Evolutionary conservation across 2,797 vertebrate species (phyloP).

Genomic region (Sebastes cheni): DNA sequence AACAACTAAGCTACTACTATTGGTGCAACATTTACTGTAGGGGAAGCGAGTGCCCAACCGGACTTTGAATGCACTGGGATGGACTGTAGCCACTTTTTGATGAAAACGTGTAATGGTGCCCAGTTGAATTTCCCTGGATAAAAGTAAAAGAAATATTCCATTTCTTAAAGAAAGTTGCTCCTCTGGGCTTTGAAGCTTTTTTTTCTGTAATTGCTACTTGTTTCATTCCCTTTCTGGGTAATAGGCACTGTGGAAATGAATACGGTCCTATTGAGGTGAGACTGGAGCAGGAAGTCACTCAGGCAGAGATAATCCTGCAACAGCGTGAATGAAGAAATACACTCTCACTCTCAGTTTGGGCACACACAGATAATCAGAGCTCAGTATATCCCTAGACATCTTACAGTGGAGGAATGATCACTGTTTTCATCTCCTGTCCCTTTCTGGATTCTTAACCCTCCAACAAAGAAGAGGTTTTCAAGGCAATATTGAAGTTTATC

Average conservation of each 20-base stretch:
- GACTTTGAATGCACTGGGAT: background rate
- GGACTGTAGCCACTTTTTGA: background rate
- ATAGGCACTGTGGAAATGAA: constrained; percentile 57
- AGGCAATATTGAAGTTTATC: constrained; percentile 10
- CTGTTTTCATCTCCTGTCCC: constrained; percentile 34
- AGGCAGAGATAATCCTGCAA: constrained; percentile 55
- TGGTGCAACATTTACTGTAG: background rate
- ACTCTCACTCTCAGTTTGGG: constrained; percentile 16
- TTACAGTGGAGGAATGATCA: constrained; percentile 22
- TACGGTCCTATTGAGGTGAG: constrained; percentile 41
- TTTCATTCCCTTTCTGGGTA: constrained; percentile 45
- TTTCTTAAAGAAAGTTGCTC: constrained; percentile 20
- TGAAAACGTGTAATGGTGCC: background rate
- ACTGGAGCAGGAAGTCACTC: constrained; percentile 52
- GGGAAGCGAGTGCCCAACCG: background rate
- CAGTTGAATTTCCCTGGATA: constrained; percentile 1
- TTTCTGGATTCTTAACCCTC: constrained; percentile 14
- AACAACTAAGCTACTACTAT: background rate
- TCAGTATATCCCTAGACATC: constrained; percentile 35
- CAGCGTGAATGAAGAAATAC: constrained; percentile 38
- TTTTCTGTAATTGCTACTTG: constrained; percentile 52
- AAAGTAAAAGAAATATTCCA: constrained; percentile 9
- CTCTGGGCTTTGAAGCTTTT: constrained; percentile 30
- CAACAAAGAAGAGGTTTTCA: constrained; percentile 17
- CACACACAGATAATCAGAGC: constrained; percentile 37